phyloP scores from a whole-genome alignment of 2,888 invertebrate genomes.

The Melanargia galathea region DNA sequence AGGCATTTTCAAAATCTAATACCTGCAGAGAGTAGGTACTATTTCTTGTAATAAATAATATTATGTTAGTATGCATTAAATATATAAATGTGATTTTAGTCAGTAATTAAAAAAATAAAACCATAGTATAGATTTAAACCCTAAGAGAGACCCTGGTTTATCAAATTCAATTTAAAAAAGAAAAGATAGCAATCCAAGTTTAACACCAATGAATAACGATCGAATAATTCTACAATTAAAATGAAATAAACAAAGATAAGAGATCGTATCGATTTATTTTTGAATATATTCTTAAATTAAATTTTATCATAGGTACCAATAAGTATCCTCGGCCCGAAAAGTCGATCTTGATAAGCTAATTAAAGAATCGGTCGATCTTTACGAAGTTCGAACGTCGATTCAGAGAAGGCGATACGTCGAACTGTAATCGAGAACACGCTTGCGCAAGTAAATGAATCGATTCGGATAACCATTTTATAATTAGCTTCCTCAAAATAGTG shows the following conservation, averaged over 20 bases:
- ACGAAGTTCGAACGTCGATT: conserved; percentile 39
- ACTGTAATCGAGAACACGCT: conserved; percentile 70
- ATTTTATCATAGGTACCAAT: conserved; percentile 38
- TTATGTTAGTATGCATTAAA: too few species aligned
- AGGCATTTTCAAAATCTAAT: too few species aligned
- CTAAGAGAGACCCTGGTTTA: too few species aligned
- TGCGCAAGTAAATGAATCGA: conserved; percentile 73
- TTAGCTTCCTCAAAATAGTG: conserved; percentile 67
- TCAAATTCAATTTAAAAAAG: not conserved
- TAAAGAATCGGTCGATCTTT: conserved; percentile 49
- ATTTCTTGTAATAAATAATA: too few species aligned
- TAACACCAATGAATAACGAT: conserved; percentile 20
- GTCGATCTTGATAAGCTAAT: conserved; percentile 51
- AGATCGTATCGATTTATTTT: conserved; percentile 27
- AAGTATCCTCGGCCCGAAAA: conserved; percentile 33
- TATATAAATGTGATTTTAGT: too few species aligned
- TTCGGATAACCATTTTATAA: conserved; percentile 69
- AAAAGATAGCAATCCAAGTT: not conserved
- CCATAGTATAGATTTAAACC: too few species aligned
- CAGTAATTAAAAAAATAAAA: too few species aligned
- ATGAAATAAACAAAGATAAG: conserved; percentile 30
- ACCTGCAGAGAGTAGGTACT: too few species aligned
- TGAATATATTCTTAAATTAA: conserved; percentile 34
- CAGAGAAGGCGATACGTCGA: conserved; percentile 60
- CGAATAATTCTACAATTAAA: conserved; percentile 32